Evolutionary conservation across 1,140 invertebrate species (phyloP).

Genomic region (Drosophila nannoptera): DNA sequence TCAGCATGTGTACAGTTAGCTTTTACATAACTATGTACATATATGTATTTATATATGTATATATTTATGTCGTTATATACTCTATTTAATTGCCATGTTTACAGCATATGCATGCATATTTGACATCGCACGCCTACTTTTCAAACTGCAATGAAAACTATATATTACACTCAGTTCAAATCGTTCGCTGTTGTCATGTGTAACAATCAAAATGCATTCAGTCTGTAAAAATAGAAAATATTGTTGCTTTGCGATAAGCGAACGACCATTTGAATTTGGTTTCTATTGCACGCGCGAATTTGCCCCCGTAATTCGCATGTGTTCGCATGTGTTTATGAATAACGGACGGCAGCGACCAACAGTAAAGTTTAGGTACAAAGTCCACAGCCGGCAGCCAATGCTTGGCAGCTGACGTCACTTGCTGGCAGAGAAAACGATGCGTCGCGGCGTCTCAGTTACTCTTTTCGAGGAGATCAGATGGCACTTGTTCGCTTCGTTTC

Average conservation of each 20-base stretch:
- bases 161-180: background rate
- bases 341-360: conserved; percentile 14
- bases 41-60: background rate
- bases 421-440: conserved; percentile 15
- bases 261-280: conserved; percentile 20
- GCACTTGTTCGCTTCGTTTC: conserved; percentile 28
- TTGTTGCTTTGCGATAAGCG: conserved; percentile 20
- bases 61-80: background rate
- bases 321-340: background rate
- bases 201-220: conserved; percentile 16
- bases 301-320: conserved; percentile 1
- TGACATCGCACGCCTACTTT: background rate
- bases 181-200: conserved; percentile 1
- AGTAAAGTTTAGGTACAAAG: conserved; percentile 50
- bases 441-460: conserved; percentile 38
- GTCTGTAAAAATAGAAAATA: conserved; percentile 17
- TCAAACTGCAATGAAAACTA: background rate
- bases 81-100: background rate
- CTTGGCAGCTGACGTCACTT: conserved; percentile 55
- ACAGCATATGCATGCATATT: background rate
- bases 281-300: conserved; percentile 20
- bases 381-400: conserved; percentile 38
- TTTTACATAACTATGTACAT: background rate
- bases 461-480: conserved; percentile 37
- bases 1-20: conserved; percentile 14